A percentile compares a stretch with the other conserved stretches of the same genome.
Evolutionary conservation across 2,888 invertebrate species (phyloP).

Genomic region (Belgica antarctica): DNA sequence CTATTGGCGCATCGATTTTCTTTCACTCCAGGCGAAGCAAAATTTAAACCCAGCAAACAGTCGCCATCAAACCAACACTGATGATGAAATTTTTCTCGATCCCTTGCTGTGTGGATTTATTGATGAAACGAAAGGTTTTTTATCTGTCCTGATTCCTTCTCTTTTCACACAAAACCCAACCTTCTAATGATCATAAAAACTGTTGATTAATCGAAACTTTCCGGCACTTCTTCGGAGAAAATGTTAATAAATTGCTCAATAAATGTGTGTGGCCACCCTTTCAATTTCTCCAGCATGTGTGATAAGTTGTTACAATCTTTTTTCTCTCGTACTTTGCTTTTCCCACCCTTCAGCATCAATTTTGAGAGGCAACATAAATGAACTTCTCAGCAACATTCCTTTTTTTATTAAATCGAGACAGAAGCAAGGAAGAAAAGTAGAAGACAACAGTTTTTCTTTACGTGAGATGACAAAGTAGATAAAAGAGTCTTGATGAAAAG

Average conservation of each 20-base stretch:
- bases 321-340: conserved; percentile 5
- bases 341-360: conserved; percentile 1
- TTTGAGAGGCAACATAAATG: not conserved
- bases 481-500: not conserved
- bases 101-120: conserved; percentile 1
- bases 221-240: conserved; percentile 2
- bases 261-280: conserved; percentile 33
- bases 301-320: conserved; percentile 5
- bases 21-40: not conserved
- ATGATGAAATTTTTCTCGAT: not conserved
- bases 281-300: conserved; percentile 19
- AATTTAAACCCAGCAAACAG: not conserved
- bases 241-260: conserved; percentile 39
- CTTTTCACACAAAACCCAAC: not conserved
- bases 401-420: conserved; percentile 13
- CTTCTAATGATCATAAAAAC: conserved; percentile 24
- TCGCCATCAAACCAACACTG: not conserved
- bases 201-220: conserved; percentile 34
- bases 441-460: not conserved
- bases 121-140: not conserved
- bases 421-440: too few relatives aligned
- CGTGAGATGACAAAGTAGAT: not conserved
- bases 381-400: conserved; percentile 11
- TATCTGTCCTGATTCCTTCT: too few relatives aligned
- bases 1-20: not conserved